Evolutionary conservation across 1,140 invertebrate genomes (phyloP), one percentile per base, ranked within the genome.

Genomic region (Heliconius congener): DNA sequence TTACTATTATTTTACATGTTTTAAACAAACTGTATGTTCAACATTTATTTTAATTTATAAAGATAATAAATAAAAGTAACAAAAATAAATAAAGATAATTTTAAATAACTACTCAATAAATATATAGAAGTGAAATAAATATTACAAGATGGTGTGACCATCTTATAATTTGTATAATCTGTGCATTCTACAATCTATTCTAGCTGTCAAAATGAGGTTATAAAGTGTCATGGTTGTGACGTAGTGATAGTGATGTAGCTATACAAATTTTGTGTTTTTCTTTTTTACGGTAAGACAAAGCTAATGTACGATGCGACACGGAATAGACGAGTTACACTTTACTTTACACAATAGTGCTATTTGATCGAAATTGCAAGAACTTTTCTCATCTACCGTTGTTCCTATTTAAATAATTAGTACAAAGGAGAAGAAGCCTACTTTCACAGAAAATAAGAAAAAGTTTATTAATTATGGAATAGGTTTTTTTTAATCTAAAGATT

Each of bases 351-450:
- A 27, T 27, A 66, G 60, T 66, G 60, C 27, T 66, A 66, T 72
- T 72, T 11, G 71, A 39, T 72, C 71, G 71, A 72, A 19, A 39
- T n/a, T 72, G 71, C 71, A 72, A 72, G 71, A 39, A 71, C 30
- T 39, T 37, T 71, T 71, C 30, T 8, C 16, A 18, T 71, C 34
- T 37, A 71, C 1, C n/a, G 3, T 46, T 46, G 16, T 16, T 13
- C 42, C 11, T 13, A 42, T 42, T 46, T 46, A 46, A 46, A 16
- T 46, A 11, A 46, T 46, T 16, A 13, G 13, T 46, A 4, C 42
- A 46, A 13, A 46, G 13, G 4, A 46, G 13, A 46, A 46, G 4
- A 42, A 13, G 42, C 13, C 1, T 1, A 16, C 42, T 46, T 46
- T 46, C 42, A 16, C 0, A 46, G 13, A 46, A 46, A 46, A 46